Base-by-base conservation (phyloP, 2,797 vertebrate genomes). In the Champsocephalus esox region DNA sequence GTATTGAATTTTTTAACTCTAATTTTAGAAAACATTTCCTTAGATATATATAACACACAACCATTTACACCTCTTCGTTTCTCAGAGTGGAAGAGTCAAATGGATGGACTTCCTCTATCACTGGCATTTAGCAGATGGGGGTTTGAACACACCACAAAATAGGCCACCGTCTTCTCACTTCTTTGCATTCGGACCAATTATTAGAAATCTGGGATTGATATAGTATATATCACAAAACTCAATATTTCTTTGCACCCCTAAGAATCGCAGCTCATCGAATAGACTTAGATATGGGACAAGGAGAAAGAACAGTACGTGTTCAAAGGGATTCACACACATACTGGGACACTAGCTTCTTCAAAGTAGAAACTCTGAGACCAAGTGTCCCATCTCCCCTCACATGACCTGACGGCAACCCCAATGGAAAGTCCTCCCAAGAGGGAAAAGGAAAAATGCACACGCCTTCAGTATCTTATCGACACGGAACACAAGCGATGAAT, bases 391-490 rank as follows among this genome's bases (percentile, higher is more conserved):
- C 82, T 82, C 66, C 74, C 81, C 84, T 87, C 84, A 90, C 75
- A 76, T 78, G 91, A 91, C 81, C 88, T 70, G 85, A 92, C 87
- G 82, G 81, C 56, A 82, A 65, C 54, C 55, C 48, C 34, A 62
- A 65, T 19, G 70, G 66, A 49, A 58, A 73, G 49, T 45, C 67
- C 64, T 68, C 81, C 51, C 48, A 49, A 69, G 82, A 78, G 51
- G 61, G 64, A 77, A 48, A 73, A 56, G 50, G 69, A 80, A 68
- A 72, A 77, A 65, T 11, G 69, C 17, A 12, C 34, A 57, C 48
- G 28, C 12, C 14, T 51, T 54, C 9, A 1, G 34, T 17, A 50
- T 64, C 19, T 59, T 44, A 28, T 45, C 19, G 12, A 24, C 56
- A 32, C 16, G 5, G 9, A 28, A 71, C 50, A 45, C 9, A 19